Conservation (phyloP, 2,797 vertebrate genomes). For the Intellagama lesueurii region DNA sequence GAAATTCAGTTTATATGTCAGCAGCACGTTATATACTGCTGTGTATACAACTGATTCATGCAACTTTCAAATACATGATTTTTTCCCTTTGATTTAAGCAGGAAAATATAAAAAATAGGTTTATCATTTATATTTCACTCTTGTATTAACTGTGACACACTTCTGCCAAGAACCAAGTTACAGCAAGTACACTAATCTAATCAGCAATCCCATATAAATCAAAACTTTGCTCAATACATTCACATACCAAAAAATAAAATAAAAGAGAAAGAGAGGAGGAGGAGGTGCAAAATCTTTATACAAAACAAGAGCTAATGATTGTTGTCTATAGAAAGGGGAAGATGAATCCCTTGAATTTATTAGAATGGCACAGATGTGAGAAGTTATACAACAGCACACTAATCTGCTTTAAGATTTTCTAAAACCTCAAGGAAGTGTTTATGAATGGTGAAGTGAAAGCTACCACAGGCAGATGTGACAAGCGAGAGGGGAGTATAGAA, state of each 20-base stretch:
- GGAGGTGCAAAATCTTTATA: conserved; percentile 65
- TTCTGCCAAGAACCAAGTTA: conserved; percentile 64
- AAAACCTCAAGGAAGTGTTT: conserved; percentile 47
- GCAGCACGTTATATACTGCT: conserved; percentile 37
- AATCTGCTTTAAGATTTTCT: conserved; percentile 53
- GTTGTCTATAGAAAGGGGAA: conserved; percentile 76
- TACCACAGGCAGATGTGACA: conserved; percentile 68
- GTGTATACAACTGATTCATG: conserved; percentile 43
- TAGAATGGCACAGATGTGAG: conserved; percentile 78
- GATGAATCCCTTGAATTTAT: conserved; percentile 75
- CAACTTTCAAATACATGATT: conserved; percentile 55
- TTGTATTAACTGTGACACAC: conserved; percentile 39
- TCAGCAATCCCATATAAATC: conserved; percentile 64
- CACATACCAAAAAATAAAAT: conserved; percentile 57
- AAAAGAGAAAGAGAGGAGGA: background rate
- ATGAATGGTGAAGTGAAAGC: conserved; percentile 60
- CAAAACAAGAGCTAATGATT: conserved; percentile 75
- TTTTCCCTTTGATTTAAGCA: conserved; percentile 56
- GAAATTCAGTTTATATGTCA: conserved; percentile 49
- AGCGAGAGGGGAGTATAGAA: too few species aligned
- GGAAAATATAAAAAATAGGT: conserved; percentile 71
- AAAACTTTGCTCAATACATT: conserved; percentile 63
- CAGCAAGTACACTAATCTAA: conserved; percentile 60
- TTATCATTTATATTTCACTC: conserved; percentile 61
- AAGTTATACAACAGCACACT: conserved; percentile 66